Percentiles rank a stretch among this genome's conserved stretches.
These are phyloP conservation scores for Synanceia verrucosa DNA, from an alignment of 2,797 vertebrate species.

Conservation along the genomic window DNA sequence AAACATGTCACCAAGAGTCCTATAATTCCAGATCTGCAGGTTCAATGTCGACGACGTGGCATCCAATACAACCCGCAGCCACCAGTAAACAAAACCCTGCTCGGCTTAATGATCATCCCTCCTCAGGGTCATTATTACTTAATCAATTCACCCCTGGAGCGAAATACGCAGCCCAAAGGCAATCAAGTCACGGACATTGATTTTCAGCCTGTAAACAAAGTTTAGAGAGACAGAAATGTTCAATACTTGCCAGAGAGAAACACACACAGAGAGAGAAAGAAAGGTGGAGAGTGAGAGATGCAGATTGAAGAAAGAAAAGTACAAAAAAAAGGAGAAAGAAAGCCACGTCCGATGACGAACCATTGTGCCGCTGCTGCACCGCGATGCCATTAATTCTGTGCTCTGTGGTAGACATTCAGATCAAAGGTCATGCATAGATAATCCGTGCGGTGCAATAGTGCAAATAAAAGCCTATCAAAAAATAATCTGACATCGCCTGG, in stretches of 20 bases:
- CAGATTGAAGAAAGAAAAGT: conserved; percentile 53
- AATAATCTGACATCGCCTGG: conserved; percentile 83
- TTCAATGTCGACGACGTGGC: conserved; percentile 64
- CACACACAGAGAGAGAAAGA: conserved; percentile 4
- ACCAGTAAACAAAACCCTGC: conserved; percentile 81
- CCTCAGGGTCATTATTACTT: conserved; percentile 92
- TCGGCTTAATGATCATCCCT: conserved; percentile 83
- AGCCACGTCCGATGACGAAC: conserved; percentile 70
- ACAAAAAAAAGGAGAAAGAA: conserved; percentile 31
- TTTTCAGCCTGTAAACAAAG: conserved; percentile 88
- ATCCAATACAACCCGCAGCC: conserved; percentile 66
- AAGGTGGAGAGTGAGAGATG: conserved; percentile 38
- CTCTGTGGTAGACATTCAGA: conserved; percentile 86
- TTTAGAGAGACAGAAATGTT: conserved; percentile 85
- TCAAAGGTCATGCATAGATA: conserved; percentile 89
- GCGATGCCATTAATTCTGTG: conserved; percentile 75
- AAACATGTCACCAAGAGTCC: conserved; percentile 26
- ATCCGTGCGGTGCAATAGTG: conserved; percentile 68
- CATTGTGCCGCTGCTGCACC: conserved; percentile 65
- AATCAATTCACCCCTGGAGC: conserved; percentile 92
- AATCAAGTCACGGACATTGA: conserved; percentile 86
- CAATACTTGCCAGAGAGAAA: conserved; percentile 76
- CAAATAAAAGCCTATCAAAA: conserved; percentile 85
- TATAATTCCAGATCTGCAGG: conserved; percentile 38
- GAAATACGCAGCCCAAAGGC: conserved; percentile 85